Base-by-base conservation (phyloP, 2,113 vertebrate genomes). In the Tychaedon coryphoeus region DNA sequence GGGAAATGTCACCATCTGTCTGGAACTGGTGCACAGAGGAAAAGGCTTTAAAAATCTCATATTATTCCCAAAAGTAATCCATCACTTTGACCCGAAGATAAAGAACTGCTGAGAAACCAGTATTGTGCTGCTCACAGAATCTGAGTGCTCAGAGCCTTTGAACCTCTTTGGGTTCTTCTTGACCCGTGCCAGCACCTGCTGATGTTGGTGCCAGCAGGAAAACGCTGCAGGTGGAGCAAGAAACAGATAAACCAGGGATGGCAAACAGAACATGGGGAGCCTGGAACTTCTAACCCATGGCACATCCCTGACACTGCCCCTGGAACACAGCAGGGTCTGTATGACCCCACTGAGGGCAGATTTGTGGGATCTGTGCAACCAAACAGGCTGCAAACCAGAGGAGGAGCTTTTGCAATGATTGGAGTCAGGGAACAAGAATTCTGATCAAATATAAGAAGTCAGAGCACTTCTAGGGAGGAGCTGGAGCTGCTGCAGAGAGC, bases 1-100 rank as follows among this genome's bases (percentile, higher is more conserved):
- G 72, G 86, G 93, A 97, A 96, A 25, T 85, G 78, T 96, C 90
- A 93, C 97, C 97, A 95, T 97, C 97, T 98, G 97, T 72, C 92
- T 93, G 95, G 94, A 92, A 77, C 20, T 64, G 91, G 38, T 54
- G 8, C 89, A 88, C 77, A 90, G 45, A 88, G 24, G 28, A 58
- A 92, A 75, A 54, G 38, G 34, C 4, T 66, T 57, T 43, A 10
- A 92, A 87, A 76, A 23, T 54, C 40, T 73, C 42, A 12, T 83
- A 57, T 67, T 93, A 81, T 94, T 94, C 76, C 66, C 70, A 10
- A 58, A 65, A 71, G 56, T 45, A 36, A 86, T 90, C 38, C 57
- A 86, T 88, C 19, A 16, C 76, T 78, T 93, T 92, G 96, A 97
- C 66, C 36, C 33, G n/a, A 77, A 86, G 73, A 83, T 82, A 66